Evolutionary conservation across 1,140 invertebrate species (phyloP).

Genomic region (Camponotus pennsylvanicus): DNA sequence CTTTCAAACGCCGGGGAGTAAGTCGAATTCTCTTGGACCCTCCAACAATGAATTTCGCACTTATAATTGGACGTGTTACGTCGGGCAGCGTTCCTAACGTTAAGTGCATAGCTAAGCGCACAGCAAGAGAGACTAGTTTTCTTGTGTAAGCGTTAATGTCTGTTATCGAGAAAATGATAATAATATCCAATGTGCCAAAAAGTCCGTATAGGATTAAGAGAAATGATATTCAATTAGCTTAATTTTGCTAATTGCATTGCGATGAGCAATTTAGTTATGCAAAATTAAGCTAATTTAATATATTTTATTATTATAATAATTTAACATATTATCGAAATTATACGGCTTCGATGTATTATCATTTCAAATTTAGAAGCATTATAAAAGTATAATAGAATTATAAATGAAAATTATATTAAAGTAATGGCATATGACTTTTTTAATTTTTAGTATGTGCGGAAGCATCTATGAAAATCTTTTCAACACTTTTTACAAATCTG

Average conservation of each 20-base stretch:
- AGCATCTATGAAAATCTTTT: background rate
- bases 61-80: slow-evolving; percentile 83
- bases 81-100: slow-evolving; percentile 78
- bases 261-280: slow-evolving; percentile 7
- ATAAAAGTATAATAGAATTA: background rate
- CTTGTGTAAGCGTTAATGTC: slow-evolving; percentile 35
- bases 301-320: slow-evolving; percentile 1
- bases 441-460: background rate
- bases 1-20: slow-evolving; percentile 75
- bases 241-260: background rate
- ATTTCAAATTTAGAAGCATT: background rate
- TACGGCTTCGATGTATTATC: background rate
- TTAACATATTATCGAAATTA: background rate
- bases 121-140: slow-evolving; percentile 66
- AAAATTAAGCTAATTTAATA: slow-evolving; percentile 9
- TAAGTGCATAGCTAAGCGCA: slow-evolving; percentile 74
- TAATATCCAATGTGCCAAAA: slow-evolving; percentile 61
- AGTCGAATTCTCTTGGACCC: slow-evolving; percentile 53
- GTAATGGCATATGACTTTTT: background rate
- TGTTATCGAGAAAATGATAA: slow-evolving; percentile 37
- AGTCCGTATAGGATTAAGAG: slow-evolving; percentile 11
- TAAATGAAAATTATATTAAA: background rate
- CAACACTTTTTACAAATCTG: background rate
- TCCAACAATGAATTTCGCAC: slow-evolving; percentile 83
- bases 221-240: background rate